These are phyloP conservation scores for Brachionus manjavacas DNA, from an alignment of 1,140 invertebrate species.

Conservation along the genomic window DNA sequence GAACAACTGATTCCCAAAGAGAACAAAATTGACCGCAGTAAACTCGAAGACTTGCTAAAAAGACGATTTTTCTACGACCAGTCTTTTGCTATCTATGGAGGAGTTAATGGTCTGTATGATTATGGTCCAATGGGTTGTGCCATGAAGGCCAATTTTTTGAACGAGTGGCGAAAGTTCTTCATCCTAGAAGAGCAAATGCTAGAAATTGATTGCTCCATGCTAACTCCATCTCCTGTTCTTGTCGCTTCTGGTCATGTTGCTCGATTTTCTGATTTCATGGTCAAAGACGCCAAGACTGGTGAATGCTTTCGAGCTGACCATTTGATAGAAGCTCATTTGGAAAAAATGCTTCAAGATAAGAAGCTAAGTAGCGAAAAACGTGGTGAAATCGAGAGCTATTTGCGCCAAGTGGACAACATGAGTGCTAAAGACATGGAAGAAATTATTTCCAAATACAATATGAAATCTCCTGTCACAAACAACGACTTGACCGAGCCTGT, in stretches of 20 bases:
- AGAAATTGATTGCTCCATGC: slow-evolving; percentile 92
- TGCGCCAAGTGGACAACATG: slow-evolving; percentile 68
- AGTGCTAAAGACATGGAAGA: slow-evolving; percentile 79
- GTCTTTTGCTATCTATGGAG: slow-evolving; percentile 98
- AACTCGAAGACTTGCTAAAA: slow-evolving; percentile 90
- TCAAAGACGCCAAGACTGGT: slow-evolving; percentile 88
- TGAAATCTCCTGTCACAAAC: slow-evolving; percentile 87
- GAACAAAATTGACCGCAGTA: slow-evolving; percentile 27
- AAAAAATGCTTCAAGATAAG: slow-evolving; percentile 80
- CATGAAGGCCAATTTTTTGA: slow-evolving; percentile 87
- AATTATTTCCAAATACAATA: slow-evolving; percentile 76
- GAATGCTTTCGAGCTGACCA: slow-evolving; percentile 96
- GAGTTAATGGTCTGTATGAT: slow-evolving; percentile 79
- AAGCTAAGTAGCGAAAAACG: slow-evolving; percentile 69
- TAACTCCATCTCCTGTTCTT: slow-evolving; percentile 87
- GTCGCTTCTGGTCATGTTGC: slow-evolving; percentile 96
- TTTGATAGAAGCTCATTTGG: slow-evolving; percentile 90
- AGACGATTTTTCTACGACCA: slow-evolving; percentile 96
- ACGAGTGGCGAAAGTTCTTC: slow-evolving; percentile 90
- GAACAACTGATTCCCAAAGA: slow-evolving; percentile 41
- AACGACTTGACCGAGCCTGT: slow-evolving; percentile 90
- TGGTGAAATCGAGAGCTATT: slow-evolving; percentile 50
- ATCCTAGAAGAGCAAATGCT: slow-evolving; percentile 96
- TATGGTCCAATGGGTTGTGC: slow-evolving; percentile 99
- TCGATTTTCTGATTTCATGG: slow-evolving; percentile 97